These are phyloP conservation scores for Glaucomys volans DNA, from an alignment of 2,113 vertebrate species.

Conservation along the genomic window DNA sequence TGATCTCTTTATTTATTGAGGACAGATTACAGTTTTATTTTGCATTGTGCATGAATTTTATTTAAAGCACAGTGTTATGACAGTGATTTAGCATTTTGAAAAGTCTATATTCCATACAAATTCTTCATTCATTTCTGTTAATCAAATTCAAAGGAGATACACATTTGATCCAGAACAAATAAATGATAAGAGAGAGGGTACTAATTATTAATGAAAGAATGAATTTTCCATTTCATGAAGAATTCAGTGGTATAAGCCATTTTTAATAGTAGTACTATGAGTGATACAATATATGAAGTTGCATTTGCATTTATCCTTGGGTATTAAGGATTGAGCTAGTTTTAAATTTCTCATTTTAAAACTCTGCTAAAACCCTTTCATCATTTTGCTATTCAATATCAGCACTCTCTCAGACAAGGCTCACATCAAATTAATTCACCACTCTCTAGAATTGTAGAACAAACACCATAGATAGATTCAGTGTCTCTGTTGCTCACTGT, in stretches of 20 bases:
- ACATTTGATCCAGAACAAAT: not conserved
- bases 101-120: not conserved
- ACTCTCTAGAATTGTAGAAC: not conserved
- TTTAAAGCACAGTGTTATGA: not conserved
- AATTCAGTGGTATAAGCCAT: slow-evolving; percentile 12
- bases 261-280: not conserved
- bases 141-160: not conserved
- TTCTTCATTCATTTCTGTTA: not conserved
- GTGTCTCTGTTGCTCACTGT: not conserved
- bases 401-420: not conserved
- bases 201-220: not conserved
- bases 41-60: not conserved
- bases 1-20: not conserved
- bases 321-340: slow-evolving; percentile 6
- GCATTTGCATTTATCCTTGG: slow-evolving; percentile 19
- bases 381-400: not conserved
- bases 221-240: not conserved
- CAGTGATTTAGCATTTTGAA: not conserved
- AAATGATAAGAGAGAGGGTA: not conserved
- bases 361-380: not conserved
- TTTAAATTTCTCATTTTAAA: slow-evolving; percentile 40
- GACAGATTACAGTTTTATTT: not conserved
- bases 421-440: slow-evolving; percentile 19
- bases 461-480: not conserved
- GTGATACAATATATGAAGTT: not conserved